Base-by-base conservation (phyloP, 2,888 invertebrate species). In the Euspilapteryx auroguttella region DNA sequence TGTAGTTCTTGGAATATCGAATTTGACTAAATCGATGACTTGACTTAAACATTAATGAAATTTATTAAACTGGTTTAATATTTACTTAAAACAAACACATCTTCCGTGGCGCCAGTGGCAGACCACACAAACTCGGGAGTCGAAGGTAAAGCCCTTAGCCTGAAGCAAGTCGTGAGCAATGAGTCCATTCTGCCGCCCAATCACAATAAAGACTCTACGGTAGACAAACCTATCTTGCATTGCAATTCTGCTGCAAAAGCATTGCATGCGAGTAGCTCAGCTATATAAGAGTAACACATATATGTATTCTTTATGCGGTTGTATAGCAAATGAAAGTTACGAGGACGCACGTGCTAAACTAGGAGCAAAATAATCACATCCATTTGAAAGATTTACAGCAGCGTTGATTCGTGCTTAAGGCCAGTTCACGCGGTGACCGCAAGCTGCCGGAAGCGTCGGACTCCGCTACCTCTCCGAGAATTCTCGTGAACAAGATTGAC, bases 151-250 rank as follows among this genome's bases (percentile, higher is more conserved):
- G 40, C 42, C 50, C 43, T 45, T 42, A 37, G 66, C 66, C 65
- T 32, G 39, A 35, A 65, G 66, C 59, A 51, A 59, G 55, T 68
- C 69, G 65, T 68, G 66, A 53, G 50, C 64, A 45, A 50, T 58
- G 59, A 65, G 54, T 57, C 49, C 41, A 42, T 24, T 30, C 44
- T 44, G 42, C 49, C 47, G 44, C 46, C 40, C 45, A 41, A 38
- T 49, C 44, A 48, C 48, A 51, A 61, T 64, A 59, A 56, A 63
- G 55, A 52, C 57, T 54, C 55, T 50, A 49, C 35, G 38, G 32
- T 36, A 9, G 10, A 42, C 48, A 44, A 57, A 49, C 49, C 53
- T 56, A 57, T 58, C 51, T 52, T 44, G 40, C 43, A 56, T 54
- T 56, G 45, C n/a, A n/a, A n/a, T n/a, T n/a, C n/a, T n/a, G n/a